These are phyloP conservation scores for Trachythela sp. DNA, from an alignment of 64 coral and sea anemone genomes.

Conservation along the genomic window DNA sequence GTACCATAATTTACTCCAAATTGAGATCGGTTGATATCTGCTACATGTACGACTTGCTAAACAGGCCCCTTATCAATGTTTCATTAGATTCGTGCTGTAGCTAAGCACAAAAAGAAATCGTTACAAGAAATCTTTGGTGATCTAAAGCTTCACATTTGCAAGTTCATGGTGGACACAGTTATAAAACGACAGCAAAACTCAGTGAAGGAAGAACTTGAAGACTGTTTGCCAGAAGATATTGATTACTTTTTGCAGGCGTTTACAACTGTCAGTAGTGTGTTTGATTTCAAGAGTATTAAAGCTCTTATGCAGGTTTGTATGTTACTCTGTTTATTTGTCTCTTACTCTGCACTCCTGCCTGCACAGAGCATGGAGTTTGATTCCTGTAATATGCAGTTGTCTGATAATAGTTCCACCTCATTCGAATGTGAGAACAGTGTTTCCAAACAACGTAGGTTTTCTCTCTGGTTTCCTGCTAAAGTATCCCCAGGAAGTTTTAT, in stretches of 20 bases:
- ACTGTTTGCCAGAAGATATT: not conserved
- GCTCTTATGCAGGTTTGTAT: conserved; percentile 53
- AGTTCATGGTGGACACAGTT: conserved; percentile 77
- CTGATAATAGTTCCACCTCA: too few relatives aligned
- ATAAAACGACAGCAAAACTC: conserved; percentile 46
- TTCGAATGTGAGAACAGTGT: too few relatives aligned
- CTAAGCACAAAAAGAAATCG: conserved; percentile 61
- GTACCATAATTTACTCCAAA: too few relatives aligned
- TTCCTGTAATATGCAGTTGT: too few relatives aligned
- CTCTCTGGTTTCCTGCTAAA: not conserved
- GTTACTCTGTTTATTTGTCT: not conserved
- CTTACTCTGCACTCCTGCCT: too few relatives aligned
- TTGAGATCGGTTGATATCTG: too few relatives aligned
- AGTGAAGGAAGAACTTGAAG: conserved; percentile 43
- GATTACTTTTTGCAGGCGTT: conserved; percentile 39
- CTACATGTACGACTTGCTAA: too few relatives aligned
- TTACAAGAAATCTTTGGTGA: conserved; percentile 65
- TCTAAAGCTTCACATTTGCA: conserved; percentile 84
- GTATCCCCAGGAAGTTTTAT: not conserved
- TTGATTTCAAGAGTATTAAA: conserved; percentile 65
- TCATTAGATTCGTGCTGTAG: conserved; percentile 83
- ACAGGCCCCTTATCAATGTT: not conserved
- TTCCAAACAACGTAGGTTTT: too few relatives aligned
- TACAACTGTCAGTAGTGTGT: conserved; percentile 66
- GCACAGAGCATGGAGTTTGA: too few relatives aligned